A percentile compares a stretch with the other conserved stretches of the same genome.
Conservation (phyloP, 2,888 invertebrate species). For the Micropterix aruncella region DNA sequence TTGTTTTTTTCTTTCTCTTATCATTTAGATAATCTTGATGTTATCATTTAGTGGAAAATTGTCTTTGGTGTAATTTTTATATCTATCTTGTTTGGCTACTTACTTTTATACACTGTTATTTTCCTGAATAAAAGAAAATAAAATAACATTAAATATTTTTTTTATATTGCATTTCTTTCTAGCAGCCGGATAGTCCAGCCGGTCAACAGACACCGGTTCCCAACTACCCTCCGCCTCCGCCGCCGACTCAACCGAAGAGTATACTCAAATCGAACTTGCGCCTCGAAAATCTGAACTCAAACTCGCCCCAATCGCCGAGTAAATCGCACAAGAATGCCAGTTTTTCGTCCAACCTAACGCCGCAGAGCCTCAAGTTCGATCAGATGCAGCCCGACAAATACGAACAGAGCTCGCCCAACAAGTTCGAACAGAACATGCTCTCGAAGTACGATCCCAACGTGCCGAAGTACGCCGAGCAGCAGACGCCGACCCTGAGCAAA, state of each 20-base stretch:
- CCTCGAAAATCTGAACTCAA: constrained; percentile 11
- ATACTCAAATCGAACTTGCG: constrained; percentile 30
- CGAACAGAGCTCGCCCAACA: constrained; percentile 1
- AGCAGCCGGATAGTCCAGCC: constrained; percentile 21
- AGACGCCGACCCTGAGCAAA: constrained; percentile 4
- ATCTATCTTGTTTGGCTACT: no score
- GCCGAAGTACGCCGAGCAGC: constrained; percentile 10
- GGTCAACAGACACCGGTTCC: constrained; percentile 19
- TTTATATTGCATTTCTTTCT: constrained; percentile 2
- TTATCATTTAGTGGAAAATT: no score
- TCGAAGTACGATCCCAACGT: constrained; percentile 9
- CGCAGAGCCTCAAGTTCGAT: constrained; percentile 12
- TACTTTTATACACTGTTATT: no score
- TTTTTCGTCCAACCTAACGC: constrained; percentile 11
- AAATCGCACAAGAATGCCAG: constrained; percentile 12
- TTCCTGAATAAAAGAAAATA: no score
- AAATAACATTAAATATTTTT: not conserved
- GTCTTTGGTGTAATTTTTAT: no score
- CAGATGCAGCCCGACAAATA: constrained; percentile 3
- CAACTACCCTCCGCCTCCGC: constrained; percentile 9
- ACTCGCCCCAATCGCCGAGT: constrained; percentile 11
- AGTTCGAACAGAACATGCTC: constrained; percentile 11
- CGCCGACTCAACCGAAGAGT: constrained; percentile 26
- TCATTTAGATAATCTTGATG: no score
- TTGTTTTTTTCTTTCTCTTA: no score